Conservation (phyloP, 23 tunicate species). For the Oikopleura vanhoeffeni region DNA sequence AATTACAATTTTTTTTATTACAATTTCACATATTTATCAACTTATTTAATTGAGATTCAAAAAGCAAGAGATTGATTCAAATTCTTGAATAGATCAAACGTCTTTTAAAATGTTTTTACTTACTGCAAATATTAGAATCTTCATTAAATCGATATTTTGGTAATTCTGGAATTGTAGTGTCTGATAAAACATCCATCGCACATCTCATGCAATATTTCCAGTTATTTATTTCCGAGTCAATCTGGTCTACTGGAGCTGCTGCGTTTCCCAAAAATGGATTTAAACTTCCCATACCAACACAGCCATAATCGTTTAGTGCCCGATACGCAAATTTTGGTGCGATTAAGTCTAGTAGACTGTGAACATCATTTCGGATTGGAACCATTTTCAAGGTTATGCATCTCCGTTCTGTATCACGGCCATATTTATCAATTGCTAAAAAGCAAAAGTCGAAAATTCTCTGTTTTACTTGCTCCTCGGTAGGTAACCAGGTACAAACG, state of each 20-base stretch:
- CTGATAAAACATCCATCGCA: neutral
- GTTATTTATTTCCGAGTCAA: neutral
- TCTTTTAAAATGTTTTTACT: too few relatives aligned
- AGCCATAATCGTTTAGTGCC: neutral
- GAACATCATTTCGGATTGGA: neutral
- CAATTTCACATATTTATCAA: too few relatives aligned
- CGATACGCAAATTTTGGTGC: slow-evolving; percentile 6
- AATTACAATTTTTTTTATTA: too few relatives aligned
- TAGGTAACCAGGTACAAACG: neutral
- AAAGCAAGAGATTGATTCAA: too few relatives aligned
- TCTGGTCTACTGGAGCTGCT: neutral
- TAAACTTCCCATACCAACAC: neutral
- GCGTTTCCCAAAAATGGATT: neutral
- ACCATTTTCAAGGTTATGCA: neutral
- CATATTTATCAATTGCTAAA: neutral
- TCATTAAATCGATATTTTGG: neutral
- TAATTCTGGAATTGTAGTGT: neutral
- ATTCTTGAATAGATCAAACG: too few relatives aligned
- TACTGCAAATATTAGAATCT: neutral
- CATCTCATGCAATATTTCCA: slow-evolving; percentile 3
- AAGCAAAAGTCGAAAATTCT: neutral
- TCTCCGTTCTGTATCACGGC: neutral
- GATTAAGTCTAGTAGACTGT: neutral
- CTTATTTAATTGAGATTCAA: too few relatives aligned
- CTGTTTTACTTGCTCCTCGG: neutral